A percentile compares a stretch with the other conserved stretches of the same genome.
These are phyloP conservation scores for Coelinius sp. DNA, from an alignment of 2,888 invertebrate species.

Conservation along the genomic window DNA sequence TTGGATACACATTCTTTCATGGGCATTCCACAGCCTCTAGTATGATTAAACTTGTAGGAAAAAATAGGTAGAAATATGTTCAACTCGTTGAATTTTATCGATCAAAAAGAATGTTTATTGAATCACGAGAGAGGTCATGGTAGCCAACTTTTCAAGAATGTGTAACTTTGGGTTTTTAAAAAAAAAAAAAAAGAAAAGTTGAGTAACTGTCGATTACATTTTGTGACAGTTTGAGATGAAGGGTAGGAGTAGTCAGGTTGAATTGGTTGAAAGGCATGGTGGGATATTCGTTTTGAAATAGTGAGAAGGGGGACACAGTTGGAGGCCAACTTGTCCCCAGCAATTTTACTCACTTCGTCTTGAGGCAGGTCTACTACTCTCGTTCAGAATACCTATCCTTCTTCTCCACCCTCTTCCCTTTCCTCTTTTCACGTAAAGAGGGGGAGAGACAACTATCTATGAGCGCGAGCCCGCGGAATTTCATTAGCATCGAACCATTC, in stretches of 20 bases:
- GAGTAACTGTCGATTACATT: conserved; percentile 47
- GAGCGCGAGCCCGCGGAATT: conserved; percentile 62
- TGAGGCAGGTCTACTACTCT: neutral
- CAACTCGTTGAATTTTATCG: neutral
- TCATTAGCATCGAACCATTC: conserved; percentile 63
- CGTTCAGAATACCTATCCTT: too few species aligned
- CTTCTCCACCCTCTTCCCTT: too few species aligned
- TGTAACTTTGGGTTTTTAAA: conserved; percentile 15
- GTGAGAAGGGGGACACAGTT: conserved; percentile 21
- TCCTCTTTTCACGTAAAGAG: conserved; percentile 3
- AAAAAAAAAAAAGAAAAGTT: too few species aligned
- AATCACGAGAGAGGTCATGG: conserved; percentile 8
- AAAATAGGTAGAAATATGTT: neutral
- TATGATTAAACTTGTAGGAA: neutral
- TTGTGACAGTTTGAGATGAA: conserved; percentile 34
- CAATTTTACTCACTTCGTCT: conserved; percentile 14
- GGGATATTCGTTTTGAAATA: neutral
- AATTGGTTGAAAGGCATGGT: neutral
- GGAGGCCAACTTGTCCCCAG: conserved; percentile 22
- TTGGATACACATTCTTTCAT: neutral
- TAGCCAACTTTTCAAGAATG: neutral
- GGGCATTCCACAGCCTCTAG: neutral
- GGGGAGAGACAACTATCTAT: conserved; percentile 54
- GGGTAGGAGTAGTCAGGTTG: conserved; percentile 9
- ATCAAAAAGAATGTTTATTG: conserved; percentile 11